Conservation (phyloP, 35 echinoderm and acorn worm genomes). For the Ophiothrix spiculata region DNA sequence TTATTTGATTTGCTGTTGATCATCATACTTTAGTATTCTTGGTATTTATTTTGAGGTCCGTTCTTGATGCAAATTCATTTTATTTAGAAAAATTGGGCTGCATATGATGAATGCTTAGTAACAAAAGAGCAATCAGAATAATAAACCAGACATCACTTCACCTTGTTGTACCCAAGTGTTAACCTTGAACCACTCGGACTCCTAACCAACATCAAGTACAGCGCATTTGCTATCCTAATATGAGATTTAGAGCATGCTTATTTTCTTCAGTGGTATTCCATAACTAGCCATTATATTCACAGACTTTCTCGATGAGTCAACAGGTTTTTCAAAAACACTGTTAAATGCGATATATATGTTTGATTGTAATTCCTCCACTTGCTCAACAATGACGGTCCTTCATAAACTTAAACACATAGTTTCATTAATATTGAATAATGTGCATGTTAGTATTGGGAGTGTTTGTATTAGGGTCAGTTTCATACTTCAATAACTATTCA, state of each 20-base stretch:
- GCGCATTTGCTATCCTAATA: neutral
- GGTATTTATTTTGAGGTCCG: conserved; percentile 24
- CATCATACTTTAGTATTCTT: conserved; percentile 33
- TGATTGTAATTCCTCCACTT: conserved; percentile 8
- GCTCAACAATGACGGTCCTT: conserved; percentile 35
- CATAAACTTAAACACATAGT: too few relatives aligned
- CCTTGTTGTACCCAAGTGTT: conserved; percentile 25
- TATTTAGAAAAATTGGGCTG: conserved; percentile 15
- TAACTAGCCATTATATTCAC: conserved; percentile 20
- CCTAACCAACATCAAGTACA: conserved; percentile 21
- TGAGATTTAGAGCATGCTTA: neutral
- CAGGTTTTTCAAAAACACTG: conserved; percentile 49
- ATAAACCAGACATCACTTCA: conserved; percentile 19
- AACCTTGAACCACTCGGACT: conserved; percentile 17
- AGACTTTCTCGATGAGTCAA: conserved; percentile 35
- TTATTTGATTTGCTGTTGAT: neutral
- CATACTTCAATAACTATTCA: too few relatives aligned
- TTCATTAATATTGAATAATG: too few relatives aligned
- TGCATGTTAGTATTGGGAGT: too few relatives aligned
- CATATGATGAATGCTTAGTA: conserved; percentile 2
- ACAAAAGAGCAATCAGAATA: conserved; percentile 28
- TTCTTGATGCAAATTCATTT: neutral
- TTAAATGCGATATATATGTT: conserved; percentile 2
- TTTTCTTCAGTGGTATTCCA: conserved; percentile 5
- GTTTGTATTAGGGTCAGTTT: too few relatives aligned